Percentiles rank a stretch among this genome's conserved stretches.
These are phyloP conservation scores for Myopa testacea DNA, from an alignment of 2,888 invertebrate genomes.

Conservation along the genomic window DNA sequence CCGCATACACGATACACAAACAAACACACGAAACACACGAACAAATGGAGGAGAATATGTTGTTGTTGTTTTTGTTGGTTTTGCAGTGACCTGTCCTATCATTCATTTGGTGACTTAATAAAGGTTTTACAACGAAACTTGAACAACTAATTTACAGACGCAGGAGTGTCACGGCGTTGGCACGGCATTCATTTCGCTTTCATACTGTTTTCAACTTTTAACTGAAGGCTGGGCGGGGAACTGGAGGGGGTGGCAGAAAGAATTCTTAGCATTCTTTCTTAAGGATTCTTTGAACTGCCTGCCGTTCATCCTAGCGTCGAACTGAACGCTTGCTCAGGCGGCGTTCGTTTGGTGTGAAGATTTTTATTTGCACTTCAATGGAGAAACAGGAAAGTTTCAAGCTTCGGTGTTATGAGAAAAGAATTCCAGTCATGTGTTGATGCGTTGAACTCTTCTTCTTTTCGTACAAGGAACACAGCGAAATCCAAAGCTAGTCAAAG, in stretches of 20 bases:
- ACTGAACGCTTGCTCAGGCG: too few relatives aligned
- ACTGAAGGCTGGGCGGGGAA: too few relatives aligned
- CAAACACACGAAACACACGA: too few relatives aligned
- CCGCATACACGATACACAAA: too few relatives aligned
- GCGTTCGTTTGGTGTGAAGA: neutral
- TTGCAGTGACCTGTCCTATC: conserved; percentile 30
- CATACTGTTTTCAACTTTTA: too few relatives aligned
- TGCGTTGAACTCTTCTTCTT: conserved; percentile 8
- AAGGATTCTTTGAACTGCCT: neutral
- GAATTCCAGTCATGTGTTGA: conserved; percentile 14
- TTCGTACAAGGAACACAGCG: neutral
- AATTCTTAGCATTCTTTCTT: neutral
- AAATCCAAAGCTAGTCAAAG: neutral
- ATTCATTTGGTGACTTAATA: conserved; percentile 46
- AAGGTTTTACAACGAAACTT: conserved; percentile 41
- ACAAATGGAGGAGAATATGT: neutral
- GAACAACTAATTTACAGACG: conserved; percentile 45
- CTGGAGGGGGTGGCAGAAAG: neutral
- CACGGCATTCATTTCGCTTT: neutral
- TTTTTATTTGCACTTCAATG: neutral
- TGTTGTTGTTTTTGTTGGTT: conserved; percentile 13
- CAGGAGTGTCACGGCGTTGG: neutral
- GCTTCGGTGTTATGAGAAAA: neutral
- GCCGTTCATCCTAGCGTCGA: neutral
- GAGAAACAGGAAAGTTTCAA: neutral